Evolutionary conservation across 2,888 invertebrate species (phyloP), one percentile per base, ranked within the genome.

Genomic region (Punctoribates punctum): DNA sequence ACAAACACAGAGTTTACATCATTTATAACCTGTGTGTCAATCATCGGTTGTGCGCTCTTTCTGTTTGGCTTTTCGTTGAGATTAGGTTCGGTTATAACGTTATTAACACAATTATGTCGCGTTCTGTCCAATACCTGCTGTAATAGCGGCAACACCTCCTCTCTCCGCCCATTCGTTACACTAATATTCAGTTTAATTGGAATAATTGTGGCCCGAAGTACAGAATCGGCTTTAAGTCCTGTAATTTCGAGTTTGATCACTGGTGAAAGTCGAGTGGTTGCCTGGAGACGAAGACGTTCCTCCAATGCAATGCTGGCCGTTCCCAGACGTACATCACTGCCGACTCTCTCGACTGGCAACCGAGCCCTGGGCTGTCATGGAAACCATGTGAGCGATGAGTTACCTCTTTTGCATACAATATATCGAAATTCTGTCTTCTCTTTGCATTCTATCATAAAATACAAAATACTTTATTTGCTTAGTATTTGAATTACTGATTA

Each of bases 241-340:
- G 54, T 54, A 5, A 54, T 54, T 11, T 54, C 54, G 17, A 54
- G 9, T 6, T 17, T 54, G 17, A 54, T 54, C 54, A 54, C 54
- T 54, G 9, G 6, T 8, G 54, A 54, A 11, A 54, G 54, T 17
- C 54, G 54, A 54, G 20, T 54, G 54, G 54, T 54, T 54, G 54
- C 54, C 20, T 54, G 54, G 54, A 54, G 54, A 54, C 54, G 54
- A 54, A 54, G 54, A 54, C 54, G 54, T 54, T 54, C 54, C 8
- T 54, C 54, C 17, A 54, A 17, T 54, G 54, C 54, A 11, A 5
- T 54, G 17, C 54, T 54, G 5, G 17, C 8, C 17, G 54, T 54
- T 11, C 54, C 54, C n/a, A 54, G 54, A 17, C 54, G 54, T 54
- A 54, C 54, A 54, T 54, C 54, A 6, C 17, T 54, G 54, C 54